Evolutionary conservation across 2,113 vertebrate species (phyloP).

Genomic region (Notiomystis cincta): DNA sequence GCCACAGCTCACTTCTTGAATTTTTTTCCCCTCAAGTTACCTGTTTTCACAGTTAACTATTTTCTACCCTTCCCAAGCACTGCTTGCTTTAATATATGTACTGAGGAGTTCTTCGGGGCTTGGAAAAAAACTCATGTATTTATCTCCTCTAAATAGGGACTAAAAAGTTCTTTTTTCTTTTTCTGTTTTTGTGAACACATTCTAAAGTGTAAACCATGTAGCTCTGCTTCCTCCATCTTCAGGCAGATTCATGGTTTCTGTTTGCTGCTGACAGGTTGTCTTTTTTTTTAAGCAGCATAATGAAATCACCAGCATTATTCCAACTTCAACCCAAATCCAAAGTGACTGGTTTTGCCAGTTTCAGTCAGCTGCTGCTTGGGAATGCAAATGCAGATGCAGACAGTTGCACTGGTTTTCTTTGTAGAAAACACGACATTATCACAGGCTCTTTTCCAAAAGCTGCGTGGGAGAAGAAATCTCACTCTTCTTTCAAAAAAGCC

Average conservation of each 20-base stretch:
- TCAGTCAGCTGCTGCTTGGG: neutral
- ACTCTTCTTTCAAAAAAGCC: neutral
- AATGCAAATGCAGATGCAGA: constrained; percentile 32
- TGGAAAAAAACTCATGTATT: fast-evolving
- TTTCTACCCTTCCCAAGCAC: neutral
- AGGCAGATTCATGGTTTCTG: neutral
- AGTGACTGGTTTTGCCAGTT: constrained; percentile 42
- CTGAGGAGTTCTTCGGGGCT: neutral
- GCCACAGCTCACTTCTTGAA: neutral
- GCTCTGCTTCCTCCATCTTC: neutral
- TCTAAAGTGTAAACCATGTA: neutral
- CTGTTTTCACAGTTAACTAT: neutral
- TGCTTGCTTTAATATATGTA: neutral
- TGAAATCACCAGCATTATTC: neutral
- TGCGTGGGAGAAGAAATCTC: neutral
- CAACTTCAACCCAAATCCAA: neutral
- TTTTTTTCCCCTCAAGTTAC: neutral
- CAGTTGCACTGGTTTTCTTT: neutral
- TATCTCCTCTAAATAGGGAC: neutral
- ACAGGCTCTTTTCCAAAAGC: neutral
- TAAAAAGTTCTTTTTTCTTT: neutral
- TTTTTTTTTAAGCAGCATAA: neutral
- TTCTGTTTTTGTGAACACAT: neutral
- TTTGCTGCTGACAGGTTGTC: neutral
- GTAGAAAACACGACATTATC: neutral